These are phyloP conservation scores for Leptosomus discolor DNA, from an alignment of 2,113 vertebrate genomes.

Conservation along the genomic window DNA sequence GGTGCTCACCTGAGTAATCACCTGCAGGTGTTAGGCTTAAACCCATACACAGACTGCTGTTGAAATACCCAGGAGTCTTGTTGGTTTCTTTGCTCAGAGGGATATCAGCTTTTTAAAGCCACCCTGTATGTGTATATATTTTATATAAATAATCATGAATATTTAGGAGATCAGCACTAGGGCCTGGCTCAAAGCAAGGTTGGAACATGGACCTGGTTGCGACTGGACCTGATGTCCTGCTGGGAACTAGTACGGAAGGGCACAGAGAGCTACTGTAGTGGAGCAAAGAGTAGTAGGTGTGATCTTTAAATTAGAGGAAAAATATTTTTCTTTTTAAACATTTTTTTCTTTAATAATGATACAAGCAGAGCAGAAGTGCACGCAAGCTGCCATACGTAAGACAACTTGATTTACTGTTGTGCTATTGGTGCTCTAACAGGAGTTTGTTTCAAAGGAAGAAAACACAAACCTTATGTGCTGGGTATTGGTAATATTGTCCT, in stretches of 20 bases:
- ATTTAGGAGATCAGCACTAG: neutral
- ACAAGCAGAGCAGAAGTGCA: neutral
- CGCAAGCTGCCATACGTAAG: fast-evolving
- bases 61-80: neutral
- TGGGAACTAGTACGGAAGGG: neutral
- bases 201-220: neutral
- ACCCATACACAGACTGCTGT: neutral
- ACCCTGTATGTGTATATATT: neutral
- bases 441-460: neutral
- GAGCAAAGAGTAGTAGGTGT: neutral
- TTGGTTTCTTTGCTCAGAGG: neutral
- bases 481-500: neutral
- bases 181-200: fast-evolving
- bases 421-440: neutral
- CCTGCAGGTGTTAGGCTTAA: neutral
- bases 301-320: neutral
- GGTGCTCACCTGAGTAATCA: neutral
- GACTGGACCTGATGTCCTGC: too few relatives aligned
- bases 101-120: neutral
- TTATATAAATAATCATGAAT: neutral
- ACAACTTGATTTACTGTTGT: neutral
- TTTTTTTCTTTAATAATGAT: neutral
- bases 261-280: neutral
- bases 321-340: neutral
- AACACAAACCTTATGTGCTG: neutral